Evolutionary conservation across 2,797 vertebrate species (phyloP), one percentile per base, ranked within the genome.

Genomic region (Naso thynnoides): DNA sequence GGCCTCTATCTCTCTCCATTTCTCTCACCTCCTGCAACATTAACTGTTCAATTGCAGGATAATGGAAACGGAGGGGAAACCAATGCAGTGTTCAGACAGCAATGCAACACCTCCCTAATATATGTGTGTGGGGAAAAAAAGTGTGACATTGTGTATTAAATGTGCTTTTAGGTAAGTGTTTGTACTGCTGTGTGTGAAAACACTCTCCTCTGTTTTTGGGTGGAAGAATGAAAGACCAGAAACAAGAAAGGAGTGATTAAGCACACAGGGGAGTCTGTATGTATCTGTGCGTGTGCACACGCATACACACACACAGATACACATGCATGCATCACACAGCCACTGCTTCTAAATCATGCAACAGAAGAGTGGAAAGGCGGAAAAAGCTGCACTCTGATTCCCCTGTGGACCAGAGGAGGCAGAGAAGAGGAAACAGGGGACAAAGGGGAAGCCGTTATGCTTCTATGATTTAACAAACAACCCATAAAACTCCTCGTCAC

Each of bases 31-130:
- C 73, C 73, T 86, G 89, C 87, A 87, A 91, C 84, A 90, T 87
- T 84, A 90, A 92, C 85, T 47, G 81, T 91, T 84, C 88, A 84
- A 88, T 81, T 9, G 73, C 77, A 78, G 84, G 87, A 91, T 91
- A 91, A 92, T 89, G 70, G 85, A 90, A 91, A 92, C 89, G 70
- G 85, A 90, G 74, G 70, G 75, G 73, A 84, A 88, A 63, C 82
- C 76, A 68, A 76, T 79, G 82, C 82, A 70, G 86, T 49, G 26
- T 77, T 82, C 70, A 87, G 56, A 67, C 70, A 70, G 55, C 77
- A 77, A 58, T 52, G 53, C 47, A 14, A 64, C 10, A 21, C 70
- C 81, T 80, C 56, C 65, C 41, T n/a, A 0, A 39, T 73, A 53
- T 38, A 19, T 57, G 56, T 78, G 54, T 55, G 27, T 27, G 6